Conservation (phyloP, 1,140 invertebrate species). For the Drosophila pseudoobscura region DNA sequence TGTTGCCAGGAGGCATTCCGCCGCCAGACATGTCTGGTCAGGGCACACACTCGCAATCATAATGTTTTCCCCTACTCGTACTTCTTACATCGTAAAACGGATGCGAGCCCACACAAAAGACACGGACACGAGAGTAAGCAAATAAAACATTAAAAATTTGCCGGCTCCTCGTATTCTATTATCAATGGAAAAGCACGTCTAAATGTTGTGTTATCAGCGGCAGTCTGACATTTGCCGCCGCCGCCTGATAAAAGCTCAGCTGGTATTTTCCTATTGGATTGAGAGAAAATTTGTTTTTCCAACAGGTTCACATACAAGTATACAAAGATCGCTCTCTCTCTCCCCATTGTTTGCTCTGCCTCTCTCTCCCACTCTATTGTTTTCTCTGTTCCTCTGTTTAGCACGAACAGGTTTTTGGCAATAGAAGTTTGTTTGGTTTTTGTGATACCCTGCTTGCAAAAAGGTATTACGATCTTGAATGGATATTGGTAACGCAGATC, state of each 20-base stretch:
- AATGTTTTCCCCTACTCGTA: constrained; percentile 15
- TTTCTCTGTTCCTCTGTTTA: constrained; percentile 23
- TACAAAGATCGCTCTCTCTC: not conserved
- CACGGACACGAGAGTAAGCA: not conserved
- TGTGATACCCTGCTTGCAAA: constrained; percentile 2
- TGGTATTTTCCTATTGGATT: constrained; percentile 36
- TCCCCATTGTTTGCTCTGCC: constrained; percentile 2
- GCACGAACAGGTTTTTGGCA: constrained; percentile 62
- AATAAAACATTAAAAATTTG: constrained; percentile 31
- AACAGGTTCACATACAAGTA: not conserved
- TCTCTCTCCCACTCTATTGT: constrained; percentile 11
- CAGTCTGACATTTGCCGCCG: constrained; percentile 60
- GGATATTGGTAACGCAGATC: too few species aligned
- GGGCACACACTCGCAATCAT: constrained; percentile 22
- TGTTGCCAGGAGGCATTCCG: constrained; percentile 18
- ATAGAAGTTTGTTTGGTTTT: constrained; percentile 66
- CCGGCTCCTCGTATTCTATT: constrained; percentile 28
- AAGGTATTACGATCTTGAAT: too few species aligned
- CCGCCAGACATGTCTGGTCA: constrained; percentile 44
- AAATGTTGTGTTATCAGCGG: constrained; percentile 48
- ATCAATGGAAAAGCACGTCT: constrained; percentile 31
- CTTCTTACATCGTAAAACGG: constrained; percentile 51
- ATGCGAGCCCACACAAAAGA: constrained; percentile 1
- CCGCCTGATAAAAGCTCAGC: constrained; percentile 51
- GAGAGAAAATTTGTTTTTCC: constrained; percentile 28